Evolutionary conservation across 2,888 invertebrate species (phyloP).

Genomic region (Hemistola chrysoprasaria): DNA sequence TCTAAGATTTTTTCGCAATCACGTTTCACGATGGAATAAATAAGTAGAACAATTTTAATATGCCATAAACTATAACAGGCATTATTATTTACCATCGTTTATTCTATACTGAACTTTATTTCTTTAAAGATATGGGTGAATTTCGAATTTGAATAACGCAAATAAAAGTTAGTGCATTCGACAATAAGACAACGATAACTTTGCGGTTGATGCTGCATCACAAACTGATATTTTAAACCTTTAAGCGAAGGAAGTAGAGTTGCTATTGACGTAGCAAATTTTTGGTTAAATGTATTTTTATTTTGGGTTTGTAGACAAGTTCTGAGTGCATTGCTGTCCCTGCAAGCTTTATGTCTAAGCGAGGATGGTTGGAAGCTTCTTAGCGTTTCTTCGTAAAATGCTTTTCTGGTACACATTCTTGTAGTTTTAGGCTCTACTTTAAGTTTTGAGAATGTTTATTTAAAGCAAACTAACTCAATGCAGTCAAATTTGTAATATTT

Average conservation of each 20-base stretch:
- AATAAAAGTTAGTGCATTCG: slow-evolving; percentile 34
- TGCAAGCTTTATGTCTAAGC: slow-evolving; percentile 66
- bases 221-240: slow-evolving; percentile 15
- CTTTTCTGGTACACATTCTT: slow-evolving; percentile 42
- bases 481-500: too few relatives aligned
- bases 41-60: slow-evolving; percentile 59
- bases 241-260: slow-evolving; percentile 38
- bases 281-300: slow-evolving; percentile 19
- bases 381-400: slow-evolving; percentile 70
- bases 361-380: slow-evolving; percentile 64
- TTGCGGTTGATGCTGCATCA: slow-evolving; percentile 15
- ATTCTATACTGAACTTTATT: slow-evolving; percentile 19
- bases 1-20: slow-evolving; percentile 43
- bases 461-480: too few relatives aligned
- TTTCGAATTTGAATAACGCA: slow-evolving; percentile 31
- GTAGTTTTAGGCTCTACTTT: slow-evolving; percentile 25
- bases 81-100: slow-evolving; percentile 23
- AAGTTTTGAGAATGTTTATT: slow-evolving; percentile 28
- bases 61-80: slow-evolving; percentile 53
- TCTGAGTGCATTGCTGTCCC: slow-evolving; percentile 67
- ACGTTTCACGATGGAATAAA: slow-evolving; percentile 47
- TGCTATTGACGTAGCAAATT: slow-evolving; percentile 17
- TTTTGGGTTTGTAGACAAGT: slow-evolving; percentile 42
- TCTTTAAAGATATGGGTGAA: slow-evolving; percentile 28
- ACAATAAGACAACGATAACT: slow-evolving; percentile 29